Evolutionary conservation across 92 coral and sea anemone genomes (phyloP).

Genomic region (Nematostella vectensis): DNA sequence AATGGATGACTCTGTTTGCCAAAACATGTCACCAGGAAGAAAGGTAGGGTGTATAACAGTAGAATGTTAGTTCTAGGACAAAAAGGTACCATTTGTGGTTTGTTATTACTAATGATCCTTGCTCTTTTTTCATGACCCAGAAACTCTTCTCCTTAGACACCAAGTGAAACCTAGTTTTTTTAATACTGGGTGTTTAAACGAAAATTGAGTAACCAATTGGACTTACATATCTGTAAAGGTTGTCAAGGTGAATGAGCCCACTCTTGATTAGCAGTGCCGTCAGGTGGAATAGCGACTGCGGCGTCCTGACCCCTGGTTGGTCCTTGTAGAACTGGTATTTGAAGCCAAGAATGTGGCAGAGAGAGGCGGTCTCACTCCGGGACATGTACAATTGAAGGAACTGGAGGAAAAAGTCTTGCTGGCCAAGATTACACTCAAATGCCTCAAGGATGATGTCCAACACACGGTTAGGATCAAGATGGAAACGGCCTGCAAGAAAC

Average conservation of each 20-base stretch:
- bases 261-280: constrained; percentile 84
- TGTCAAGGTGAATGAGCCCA: constrained; percentile 50
- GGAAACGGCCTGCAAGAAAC: constrained; percentile 68
- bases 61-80: no score
- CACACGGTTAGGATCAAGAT: constrained; percentile 89
- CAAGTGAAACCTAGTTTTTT: no score
- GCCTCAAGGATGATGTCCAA: constrained; percentile 87
- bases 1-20: no score
- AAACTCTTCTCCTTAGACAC: no score
- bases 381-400: constrained; percentile 76
- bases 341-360: constrained; percentile 92
- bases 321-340: constrained; percentile 99
- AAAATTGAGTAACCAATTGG: no score
- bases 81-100: no score
- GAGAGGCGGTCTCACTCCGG: constrained; percentile 73
- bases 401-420: constrained; percentile 80
- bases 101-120: no score
- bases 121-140: no score
- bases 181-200: no score
- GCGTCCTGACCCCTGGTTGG: constrained; percentile 84
- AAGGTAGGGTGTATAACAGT: no score
- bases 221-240: constrained; percentile 67
- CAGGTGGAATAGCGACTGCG: constrained; percentile 65
- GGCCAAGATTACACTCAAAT: constrained; percentile 75
- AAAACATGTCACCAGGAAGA: no score